Percentiles rank a stretch among this genome's conserved stretches.
Evolutionary conservation across 2,888 invertebrate species (phyloP).

Genomic region (Notodonta ziczac): DNA sequence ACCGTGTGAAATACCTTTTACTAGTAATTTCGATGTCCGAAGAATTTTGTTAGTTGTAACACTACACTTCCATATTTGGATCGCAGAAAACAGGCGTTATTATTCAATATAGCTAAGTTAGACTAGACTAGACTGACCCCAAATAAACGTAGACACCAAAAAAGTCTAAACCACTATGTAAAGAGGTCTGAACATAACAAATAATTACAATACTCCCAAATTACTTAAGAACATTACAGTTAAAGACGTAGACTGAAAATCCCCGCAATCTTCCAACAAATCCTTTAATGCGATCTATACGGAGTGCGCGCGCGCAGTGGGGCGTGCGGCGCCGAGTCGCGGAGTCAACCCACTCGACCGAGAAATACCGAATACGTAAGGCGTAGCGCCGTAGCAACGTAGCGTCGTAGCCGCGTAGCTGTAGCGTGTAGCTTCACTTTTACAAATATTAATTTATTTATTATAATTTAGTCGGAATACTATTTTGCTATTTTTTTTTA

Average conservation of each 20-base stretch:
- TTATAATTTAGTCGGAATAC: neutral
- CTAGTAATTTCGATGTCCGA: too few species aligned
- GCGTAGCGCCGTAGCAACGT: constrained; percentile 38
- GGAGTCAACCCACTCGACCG: constrained; percentile 51
- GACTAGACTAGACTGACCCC: neutral
- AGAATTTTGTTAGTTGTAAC: too few species aligned
- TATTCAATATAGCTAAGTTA: neutral
- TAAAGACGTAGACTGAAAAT: constrained; percentile 38
- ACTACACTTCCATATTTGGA: too few species aligned
- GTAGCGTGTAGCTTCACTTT: constrained; percentile 46
- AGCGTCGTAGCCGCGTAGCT: constrained; percentile 37
- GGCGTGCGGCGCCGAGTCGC: constrained; percentile 54
- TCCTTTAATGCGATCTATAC: constrained; percentile 57
- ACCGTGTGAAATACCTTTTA: too few species aligned
- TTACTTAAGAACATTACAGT: constrained; percentile 18
- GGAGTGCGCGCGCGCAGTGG: constrained; percentile 51
- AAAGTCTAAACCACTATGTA: too few species aligned
- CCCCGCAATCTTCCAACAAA: constrained; percentile 59
- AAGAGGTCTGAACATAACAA: too few species aligned
- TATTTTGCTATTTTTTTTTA: neutral
- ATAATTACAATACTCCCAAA: neutral
- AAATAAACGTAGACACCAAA: neutral
- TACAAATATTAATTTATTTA: neutral
- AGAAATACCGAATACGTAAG: constrained; percentile 61
- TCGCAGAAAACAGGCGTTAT: too few species aligned